Evolutionary conservation across 2,888 invertebrate species (phyloP).

Genomic region (Ormyrus thymus): DNA sequence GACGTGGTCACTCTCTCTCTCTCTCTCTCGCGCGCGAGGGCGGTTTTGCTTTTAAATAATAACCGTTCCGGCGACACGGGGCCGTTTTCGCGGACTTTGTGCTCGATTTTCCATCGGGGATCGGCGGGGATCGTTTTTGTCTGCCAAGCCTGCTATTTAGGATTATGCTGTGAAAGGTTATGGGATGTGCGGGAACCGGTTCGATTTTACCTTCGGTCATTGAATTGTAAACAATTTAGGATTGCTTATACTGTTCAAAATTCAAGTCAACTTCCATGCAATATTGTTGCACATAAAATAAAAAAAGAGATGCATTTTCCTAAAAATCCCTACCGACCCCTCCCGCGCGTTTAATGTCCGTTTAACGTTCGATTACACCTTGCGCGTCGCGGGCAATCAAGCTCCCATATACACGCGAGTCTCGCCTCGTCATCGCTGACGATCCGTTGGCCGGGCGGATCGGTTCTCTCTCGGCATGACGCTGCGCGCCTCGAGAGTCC

Average conservation of each 20-base stretch:
- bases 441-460: background rate
- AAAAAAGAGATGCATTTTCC: no score
- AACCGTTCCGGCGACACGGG: background rate
- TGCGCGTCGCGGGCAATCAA: no score
- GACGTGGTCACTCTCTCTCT: background rate
- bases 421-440: background rate
- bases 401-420: no score
- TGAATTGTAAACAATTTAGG: no score
- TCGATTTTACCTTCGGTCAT: no score
- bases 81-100: slow-evolving; percentile 1
- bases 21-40: slow-evolving; percentile 33
- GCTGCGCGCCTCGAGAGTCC: slow-evolving; percentile 67
- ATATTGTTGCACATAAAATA: no score
- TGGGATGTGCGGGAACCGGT: no score
- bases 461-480: slow-evolving; percentile 51
- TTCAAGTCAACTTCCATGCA: no score
- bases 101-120: background rate
- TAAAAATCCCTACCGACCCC: no score
- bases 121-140: slow-evolving; percentile 1
- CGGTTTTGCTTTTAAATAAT: slow-evolving; percentile 40
- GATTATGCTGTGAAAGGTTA: background rate
- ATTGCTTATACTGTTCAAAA: no score
- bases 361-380: no score
- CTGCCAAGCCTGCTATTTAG: slow-evolving; percentile 18
- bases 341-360: no score